phyloP scores from a whole-genome alignment of 2,113 vertebrate genomes.

The Platichthys flesus region DNA sequence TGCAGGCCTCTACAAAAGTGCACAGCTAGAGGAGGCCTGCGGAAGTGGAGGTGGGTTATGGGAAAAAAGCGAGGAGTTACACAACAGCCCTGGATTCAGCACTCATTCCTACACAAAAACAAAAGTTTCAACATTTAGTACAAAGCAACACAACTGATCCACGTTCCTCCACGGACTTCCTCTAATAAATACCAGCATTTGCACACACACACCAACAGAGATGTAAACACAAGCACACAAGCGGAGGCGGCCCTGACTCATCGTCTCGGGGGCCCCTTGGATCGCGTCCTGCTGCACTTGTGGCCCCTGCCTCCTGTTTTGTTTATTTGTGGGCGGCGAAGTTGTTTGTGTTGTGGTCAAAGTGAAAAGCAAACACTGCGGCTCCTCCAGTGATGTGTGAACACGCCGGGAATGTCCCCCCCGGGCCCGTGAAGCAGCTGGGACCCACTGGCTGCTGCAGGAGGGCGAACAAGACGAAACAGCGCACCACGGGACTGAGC shows the following conservation, averaged over 20 bases:
- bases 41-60: constrained; percentile 46
- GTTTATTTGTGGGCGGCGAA: constrained; percentile 75
- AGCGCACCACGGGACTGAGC: no score
- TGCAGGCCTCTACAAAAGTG: constrained; percentile 60
- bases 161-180: constrained; percentile 31
- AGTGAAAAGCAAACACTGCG: constrained; percentile 75
- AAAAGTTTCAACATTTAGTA: neutral
- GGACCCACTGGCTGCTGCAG: constrained; percentile 32
- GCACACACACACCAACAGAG: constrained; percentile 5
- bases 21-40: constrained; percentile 39
- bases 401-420: constrained; percentile 51
- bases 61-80: neutral
- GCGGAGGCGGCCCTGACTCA: constrained; percentile 15
- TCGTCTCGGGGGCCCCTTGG: constrained; percentile 51
- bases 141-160: neutral
- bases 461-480: constrained; percentile 3
- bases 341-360: constrained; percentile 81
- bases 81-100: neutral
- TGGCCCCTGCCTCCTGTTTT: constrained; percentile 69
- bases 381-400: constrained; percentile 70
- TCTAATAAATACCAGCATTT: constrained; percentile 18
- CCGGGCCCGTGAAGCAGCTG: constrained; percentile 54
- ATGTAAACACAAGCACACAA: constrained; percentile 25
- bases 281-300: constrained; percentile 59
- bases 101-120: neutral